Evolutionary conservation across 2,113 vertebrate genomes (phyloP).

Genomic region (Spea multiplicata): DNA sequence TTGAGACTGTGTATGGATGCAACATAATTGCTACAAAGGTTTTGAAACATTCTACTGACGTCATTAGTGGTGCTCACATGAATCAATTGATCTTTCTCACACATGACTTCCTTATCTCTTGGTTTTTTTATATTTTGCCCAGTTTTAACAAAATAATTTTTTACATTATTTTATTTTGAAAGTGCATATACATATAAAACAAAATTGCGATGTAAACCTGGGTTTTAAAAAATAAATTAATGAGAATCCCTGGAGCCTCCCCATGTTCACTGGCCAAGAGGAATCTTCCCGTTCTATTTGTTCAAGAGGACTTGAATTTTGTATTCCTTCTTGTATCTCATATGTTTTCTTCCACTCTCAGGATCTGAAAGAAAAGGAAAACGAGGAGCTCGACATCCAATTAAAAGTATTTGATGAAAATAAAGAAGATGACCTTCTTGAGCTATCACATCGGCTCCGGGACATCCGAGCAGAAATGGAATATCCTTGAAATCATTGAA

Average conservation of each 20-base stretch:
- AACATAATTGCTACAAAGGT: no score
- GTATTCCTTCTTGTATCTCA: not conserved
- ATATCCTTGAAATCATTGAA: slow-evolving; percentile 82
- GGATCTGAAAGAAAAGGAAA: slow-evolving; percentile 89
- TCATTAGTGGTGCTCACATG: no score
- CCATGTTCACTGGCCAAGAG: no score
- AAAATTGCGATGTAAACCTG: no score
- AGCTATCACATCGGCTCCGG: slow-evolving; percentile 90
- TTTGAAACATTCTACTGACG: no score
- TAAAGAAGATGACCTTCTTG: slow-evolving; percentile 93
- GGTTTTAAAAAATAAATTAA: no score
- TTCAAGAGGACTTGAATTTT: not conserved
- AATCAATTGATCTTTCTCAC: no score
- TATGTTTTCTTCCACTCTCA: slow-evolving; percentile 49
- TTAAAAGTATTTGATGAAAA: slow-evolving; percentile 98
- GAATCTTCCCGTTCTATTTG: not conserved
- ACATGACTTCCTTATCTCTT: no score
- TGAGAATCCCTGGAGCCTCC: no score
- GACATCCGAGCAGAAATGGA: slow-evolving; percentile 97
- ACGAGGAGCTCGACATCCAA: slow-evolving; percentile 98
- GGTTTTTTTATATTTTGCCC: no score
- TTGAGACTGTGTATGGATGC: no score
- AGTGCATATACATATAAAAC: not conserved
- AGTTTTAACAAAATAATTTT: no score
- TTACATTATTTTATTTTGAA: not conserved